Conservation (phyloP, 37 sponge, comb jelly and placozoan species). For the Bolinopsis microptera region DNA sequence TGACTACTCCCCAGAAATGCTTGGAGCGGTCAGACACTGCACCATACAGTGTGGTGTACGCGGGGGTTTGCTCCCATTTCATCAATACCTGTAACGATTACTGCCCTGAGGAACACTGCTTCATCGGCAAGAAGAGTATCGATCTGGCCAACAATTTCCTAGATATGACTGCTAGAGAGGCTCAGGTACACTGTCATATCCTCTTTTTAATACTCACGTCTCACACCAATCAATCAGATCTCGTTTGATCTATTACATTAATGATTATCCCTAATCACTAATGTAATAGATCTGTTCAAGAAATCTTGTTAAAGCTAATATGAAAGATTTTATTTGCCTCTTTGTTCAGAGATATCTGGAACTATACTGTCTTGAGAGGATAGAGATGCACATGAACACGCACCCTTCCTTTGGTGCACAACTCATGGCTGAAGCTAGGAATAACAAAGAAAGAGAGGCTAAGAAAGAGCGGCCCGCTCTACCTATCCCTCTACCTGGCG, state of each 20-base stretch:
- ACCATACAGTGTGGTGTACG: constrained; percentile 75
- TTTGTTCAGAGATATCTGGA: background rate
- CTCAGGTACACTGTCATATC: constrained; percentile 52
- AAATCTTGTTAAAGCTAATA: no score
- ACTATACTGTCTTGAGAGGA: background rate
- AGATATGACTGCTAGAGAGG: constrained; percentile 81
- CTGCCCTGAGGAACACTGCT: constrained; percentile 88
- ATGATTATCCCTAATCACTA: no score
- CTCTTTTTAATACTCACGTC: no score
- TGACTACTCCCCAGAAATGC: background rate
- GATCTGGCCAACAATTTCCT: constrained; percentile 82
- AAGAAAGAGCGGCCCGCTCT: constrained; percentile 33
- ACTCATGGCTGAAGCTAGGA: constrained; percentile 44
- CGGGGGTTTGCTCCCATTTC: constrained; percentile 81
- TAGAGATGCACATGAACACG: background rate
- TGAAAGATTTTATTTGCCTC: background rate
- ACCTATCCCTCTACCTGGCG: constrained; percentile 4
- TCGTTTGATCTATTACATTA: no score
- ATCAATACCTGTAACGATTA: constrained; percentile 72
- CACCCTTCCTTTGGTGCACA: constrained; percentile 21
- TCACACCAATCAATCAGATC: no score
- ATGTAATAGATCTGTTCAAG: no score
- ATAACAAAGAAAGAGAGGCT: constrained; percentile 21
- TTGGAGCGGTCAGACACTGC: constrained; percentile 12
- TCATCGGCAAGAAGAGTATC: constrained; percentile 82